Base-by-base conservation (phyloP, 1,140 invertebrate species). In the Lutraria rhynchaena region DNA sequence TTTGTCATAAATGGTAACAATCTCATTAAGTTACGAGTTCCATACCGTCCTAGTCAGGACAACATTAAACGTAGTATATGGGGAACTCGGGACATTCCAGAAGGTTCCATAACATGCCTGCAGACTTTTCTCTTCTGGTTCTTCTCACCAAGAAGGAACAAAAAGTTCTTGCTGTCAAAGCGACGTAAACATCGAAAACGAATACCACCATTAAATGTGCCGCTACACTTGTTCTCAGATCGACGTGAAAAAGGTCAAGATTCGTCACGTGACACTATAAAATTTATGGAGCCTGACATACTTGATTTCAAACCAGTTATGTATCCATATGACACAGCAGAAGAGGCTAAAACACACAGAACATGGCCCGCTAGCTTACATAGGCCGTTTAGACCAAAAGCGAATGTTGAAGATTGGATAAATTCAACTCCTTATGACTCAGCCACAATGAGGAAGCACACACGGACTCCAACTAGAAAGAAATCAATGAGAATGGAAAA, bases 81-180 rank as follows among this genome's bases (percentile, higher is more conserved):
- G 87, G 83, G 85, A 27, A 82, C 84, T 5, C 83, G 74, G 51
- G 83, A 87, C 35, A 77, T 90, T 33, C 85, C 89, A n/a, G 87
- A 87, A 19, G 85, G 85, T 15, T 78, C 86, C n/a, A 84, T 89
- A 3, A 87, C 88, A 49, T 90, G 87, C 53, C 57, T 90, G 31
- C 83, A 86, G 41, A 90, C 86, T 11, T 87, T 89, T 22, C 80
- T 89, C 19, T 86, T 89, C 73, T 90, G 89, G 89, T 89, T 84
- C 49, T 89, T 86, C 37, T 35, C 67, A 22, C 83, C 83, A 27
- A 51, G 81, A 44, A 31, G 81, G 29, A 61, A 53, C 17, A 37
- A 51, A 13, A 82, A 81, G 58, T 75, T 65, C 46, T 22, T 17
- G 2, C 46, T 71, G 1, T 61, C 55, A 7, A 27, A 29, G 24